Evolutionary conservation across 2,888 invertebrate species (phyloP), one percentile per base, ranked within the genome.

Genomic region (Xanthia icteritia): DNA sequence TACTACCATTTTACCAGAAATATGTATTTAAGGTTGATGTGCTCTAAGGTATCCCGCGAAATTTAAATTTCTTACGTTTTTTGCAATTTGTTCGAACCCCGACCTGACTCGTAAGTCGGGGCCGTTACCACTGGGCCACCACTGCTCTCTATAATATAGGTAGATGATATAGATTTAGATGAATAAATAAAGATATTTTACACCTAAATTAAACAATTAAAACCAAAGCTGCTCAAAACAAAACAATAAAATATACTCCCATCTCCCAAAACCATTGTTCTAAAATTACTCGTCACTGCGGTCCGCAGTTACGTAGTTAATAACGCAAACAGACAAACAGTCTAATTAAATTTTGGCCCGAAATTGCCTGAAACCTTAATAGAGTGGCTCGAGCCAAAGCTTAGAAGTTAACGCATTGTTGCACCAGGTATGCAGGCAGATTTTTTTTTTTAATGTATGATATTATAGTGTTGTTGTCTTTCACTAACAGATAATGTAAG

Each of bases 301-400:
- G 45, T 27, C 27, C 63, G 11, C 61, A 67, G 51, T 66, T 72
- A 45, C 4, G 69, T 63, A 66, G 71, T 76, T 76, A 83, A 69
- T 79, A 83, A 63, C 48, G 45, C 54, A 69, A 79, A 75, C 72
- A 75, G 67, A 82, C 82, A 77, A 77, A 70, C 71, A 58, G 64
- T 54, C 42, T 79, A 72, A 83, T 83, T 83, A 83, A 75, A 74
- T 83, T 79, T 64, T 20, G 51, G 31, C n/a, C 54, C 73, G 61
- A 73, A 82, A 76, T 78, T 54, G 70, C 31, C n/a, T 63, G 61
- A 68, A 74, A 67, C 60, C 27, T 76, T 58, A 64, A 72, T 39
- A 63, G 5, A 56, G 20, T 27, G 31, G 39, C 45, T 61, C n/a
- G n/a, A 51, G 27, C 39, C 39, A 9, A 36, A 27, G 48, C 15